Evolutionary conservation across 2,797 vertebrate genomes (phyloP).

Genomic region (Poecilia picta): DNA sequence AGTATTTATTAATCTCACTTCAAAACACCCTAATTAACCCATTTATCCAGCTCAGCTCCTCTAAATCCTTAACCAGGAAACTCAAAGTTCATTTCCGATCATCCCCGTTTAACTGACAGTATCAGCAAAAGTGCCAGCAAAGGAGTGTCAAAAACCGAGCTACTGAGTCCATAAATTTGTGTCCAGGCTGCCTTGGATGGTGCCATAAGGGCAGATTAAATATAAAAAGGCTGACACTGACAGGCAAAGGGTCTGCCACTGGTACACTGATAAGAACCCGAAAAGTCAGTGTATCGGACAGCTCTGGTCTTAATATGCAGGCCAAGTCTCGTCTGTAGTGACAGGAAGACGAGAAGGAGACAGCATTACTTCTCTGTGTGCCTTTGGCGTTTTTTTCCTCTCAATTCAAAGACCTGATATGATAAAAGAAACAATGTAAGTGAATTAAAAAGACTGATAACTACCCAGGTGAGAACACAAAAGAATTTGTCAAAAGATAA

Average conservation of each 20-base stretch:
- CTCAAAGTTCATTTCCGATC: constrained; percentile 10
- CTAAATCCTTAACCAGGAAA: not conserved
- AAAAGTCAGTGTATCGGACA: constrained; percentile 33
- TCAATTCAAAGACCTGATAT: constrained; percentile 35
- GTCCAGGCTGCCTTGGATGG: constrained; percentile 36
- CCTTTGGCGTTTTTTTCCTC: constrained; percentile 12
- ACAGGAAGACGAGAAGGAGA: constrained; percentile 39
- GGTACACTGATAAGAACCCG: constrained; percentile 48
- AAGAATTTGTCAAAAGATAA: constrained; percentile 34
- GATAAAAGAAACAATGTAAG: constrained; percentile 38
- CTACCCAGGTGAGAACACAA: constrained; percentile 31
- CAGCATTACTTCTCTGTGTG: constrained; percentile 33
- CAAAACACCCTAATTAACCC: not conserved
- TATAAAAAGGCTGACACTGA: constrained; percentile 46
- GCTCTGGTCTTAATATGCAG: constrained; percentile 54
- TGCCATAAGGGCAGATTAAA: constrained; percentile 34
- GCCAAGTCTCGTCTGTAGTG: constrained; percentile 37
- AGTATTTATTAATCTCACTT: not conserved
- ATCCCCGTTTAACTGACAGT: not conserved
- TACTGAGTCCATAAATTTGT: constrained; percentile 2
- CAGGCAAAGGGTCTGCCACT: constrained; percentile 31
- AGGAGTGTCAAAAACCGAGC: constrained; percentile 25
- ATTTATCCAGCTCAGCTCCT: not conserved
- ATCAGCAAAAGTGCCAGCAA: constrained; percentile 18
- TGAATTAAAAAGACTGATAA: constrained; percentile 36